Evolutionary conservation across 2,888 invertebrate genomes (phyloP).

Genomic region (Habrosyne pyritoides): DNA sequence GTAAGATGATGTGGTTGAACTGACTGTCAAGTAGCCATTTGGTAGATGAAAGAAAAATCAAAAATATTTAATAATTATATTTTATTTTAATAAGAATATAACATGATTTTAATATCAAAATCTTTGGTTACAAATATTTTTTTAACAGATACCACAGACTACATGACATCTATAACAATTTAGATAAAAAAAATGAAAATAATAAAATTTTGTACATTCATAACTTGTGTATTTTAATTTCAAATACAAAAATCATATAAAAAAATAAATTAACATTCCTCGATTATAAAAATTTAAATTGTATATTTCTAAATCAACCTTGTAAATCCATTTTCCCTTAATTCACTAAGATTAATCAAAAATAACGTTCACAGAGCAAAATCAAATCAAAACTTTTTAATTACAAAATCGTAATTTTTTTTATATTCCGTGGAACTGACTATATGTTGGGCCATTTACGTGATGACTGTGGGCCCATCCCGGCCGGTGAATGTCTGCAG

Average conservation of each 20-base stretch:
- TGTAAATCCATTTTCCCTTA: too few species aligned
- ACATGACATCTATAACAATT: not conserved
- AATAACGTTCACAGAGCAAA: too few species aligned
- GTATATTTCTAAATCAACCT: too few species aligned
- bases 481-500: conserved; percentile 94
- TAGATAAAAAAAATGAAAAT: not conserved
- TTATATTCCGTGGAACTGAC: not conserved
- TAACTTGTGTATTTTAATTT: not conserved
- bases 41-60: not conserved
- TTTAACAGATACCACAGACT: not conserved
- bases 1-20: not conserved
- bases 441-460: conserved; percentile 80
- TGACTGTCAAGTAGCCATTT: not conserved
- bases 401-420: not conserved
- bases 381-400: too few species aligned
- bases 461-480: conserved; percentile 97
- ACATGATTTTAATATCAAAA: not conserved
- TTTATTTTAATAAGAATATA: not conserved
- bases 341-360: too few species aligned
- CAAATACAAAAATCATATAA: not conserved
- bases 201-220: not conserved
- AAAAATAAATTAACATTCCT: too few species aligned
- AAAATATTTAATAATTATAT: too few species aligned
- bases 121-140: not conserved
- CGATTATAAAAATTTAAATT: too few species aligned